Conservation (phyloP, 2,888 invertebrate species). For the Pseudococcus longispinus region DNA sequence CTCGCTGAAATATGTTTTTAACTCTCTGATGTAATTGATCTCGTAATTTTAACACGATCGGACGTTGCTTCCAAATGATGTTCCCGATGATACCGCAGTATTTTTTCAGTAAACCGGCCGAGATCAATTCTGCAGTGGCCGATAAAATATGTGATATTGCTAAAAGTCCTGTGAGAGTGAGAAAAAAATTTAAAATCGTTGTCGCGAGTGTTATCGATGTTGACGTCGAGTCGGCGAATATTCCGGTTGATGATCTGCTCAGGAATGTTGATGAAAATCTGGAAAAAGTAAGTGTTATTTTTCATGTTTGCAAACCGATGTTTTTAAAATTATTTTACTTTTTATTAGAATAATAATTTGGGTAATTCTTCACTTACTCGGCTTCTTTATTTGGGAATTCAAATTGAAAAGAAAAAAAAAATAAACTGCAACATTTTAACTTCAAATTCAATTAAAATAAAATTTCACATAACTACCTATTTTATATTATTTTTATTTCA, state of each 20-base stretch:
- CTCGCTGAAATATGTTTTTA: slow-evolving; percentile 40
- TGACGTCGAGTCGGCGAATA: slow-evolving; percentile 26
- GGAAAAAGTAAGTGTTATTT: not conserved
- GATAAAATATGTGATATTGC: not conserved
- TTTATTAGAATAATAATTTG: not conserved
- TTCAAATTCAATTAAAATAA: not conserved
- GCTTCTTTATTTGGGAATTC: not conserved
- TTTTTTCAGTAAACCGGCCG: slow-evolving; percentile 13
- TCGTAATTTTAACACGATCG: slow-evolving; percentile 38
- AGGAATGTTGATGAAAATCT: not conserved
- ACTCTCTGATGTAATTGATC: slow-evolving; percentile 34
- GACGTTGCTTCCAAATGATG: slow-evolving; percentile 54
- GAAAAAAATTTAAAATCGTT: slow-evolving; percentile 27
- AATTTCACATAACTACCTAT: not conserved
- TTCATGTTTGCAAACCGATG: not conserved
- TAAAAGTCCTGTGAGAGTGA: not conserved
- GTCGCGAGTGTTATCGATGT: slow-evolving; percentile 32
- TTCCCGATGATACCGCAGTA: slow-evolving; percentile 59
- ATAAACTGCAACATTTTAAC: not conserved
- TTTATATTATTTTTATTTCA: too few species aligned
- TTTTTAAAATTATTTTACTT: not conserved
- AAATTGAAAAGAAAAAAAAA: not conserved
- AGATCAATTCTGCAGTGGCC: not conserved
- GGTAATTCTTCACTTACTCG: not conserved
- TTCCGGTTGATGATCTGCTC: slow-evolving; percentile 2